Conservation (phyloP, 1,140 invertebrate species). For the Akabosia matsudoensis region DNA sequence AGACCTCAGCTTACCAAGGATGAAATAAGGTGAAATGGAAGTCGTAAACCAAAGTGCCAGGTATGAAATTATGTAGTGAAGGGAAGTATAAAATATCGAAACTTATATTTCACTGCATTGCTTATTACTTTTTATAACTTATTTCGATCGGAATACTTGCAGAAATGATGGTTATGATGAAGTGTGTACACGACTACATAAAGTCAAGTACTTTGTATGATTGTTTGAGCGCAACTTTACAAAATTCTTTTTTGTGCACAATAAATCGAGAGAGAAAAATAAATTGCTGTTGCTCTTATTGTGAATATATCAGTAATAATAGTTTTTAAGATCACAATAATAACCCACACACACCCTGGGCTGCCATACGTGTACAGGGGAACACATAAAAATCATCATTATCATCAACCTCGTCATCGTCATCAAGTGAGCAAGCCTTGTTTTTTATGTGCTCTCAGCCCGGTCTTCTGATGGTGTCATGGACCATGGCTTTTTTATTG, state of each 20-base stretch:
- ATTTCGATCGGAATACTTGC: neutral
- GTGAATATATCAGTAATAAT: neutral
- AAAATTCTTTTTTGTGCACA: neutral
- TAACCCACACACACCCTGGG: neutral
- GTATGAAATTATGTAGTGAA: neutral
- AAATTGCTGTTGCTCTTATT: neutral
- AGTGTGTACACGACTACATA: neutral
- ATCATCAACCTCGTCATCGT: too few relatives aligned
- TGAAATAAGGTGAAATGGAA: constrained; percentile 12
- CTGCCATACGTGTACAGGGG: too few relatives aligned
- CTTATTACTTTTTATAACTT: constrained; percentile 15
- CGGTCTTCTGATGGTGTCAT: neutral
- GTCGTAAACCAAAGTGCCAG: neutral
- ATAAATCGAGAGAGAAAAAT: too few relatives aligned
- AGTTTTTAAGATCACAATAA: neutral
- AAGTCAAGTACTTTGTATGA: neutral
- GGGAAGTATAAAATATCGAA: neutral
- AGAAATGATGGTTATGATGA: neutral
- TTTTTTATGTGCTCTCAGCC: neutral
- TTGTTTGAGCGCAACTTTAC: neutral
- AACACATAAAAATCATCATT: too few relatives aligned
- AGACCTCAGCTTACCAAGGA: too few relatives aligned
- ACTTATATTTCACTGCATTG: neutral
- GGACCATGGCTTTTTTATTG: neutral
- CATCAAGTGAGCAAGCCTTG: neutral